A percentile compares a stretch with the other conserved stretches of the same genome.
These are phyloP conservation scores for Condylura cristata DNA, from an alignment of 2,113 vertebrate genomes.

Conservation along the genomic window DNA sequence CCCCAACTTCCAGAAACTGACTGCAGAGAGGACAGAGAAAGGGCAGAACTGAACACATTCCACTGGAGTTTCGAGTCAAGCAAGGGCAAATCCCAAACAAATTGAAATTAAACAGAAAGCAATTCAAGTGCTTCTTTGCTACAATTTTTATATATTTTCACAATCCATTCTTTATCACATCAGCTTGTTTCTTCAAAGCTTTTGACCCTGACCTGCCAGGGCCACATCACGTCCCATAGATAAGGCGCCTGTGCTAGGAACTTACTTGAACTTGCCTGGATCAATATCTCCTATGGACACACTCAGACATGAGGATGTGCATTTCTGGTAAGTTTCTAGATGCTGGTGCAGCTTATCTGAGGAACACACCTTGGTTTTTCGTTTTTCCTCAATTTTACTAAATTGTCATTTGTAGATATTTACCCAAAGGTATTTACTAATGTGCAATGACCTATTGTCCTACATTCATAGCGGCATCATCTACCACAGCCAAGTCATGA, in stretches of 20 bases:
- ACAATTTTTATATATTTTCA: not conserved
- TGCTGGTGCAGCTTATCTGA: not conserved
- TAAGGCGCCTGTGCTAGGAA: not conserved
- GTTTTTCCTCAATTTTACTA: too few relatives aligned
- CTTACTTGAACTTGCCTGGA: not conserved
- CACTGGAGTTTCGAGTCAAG: not conserved
- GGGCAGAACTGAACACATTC: not conserved
- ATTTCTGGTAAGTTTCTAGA: too few relatives aligned
- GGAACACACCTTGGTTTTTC: not conserved
- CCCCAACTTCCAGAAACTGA: not conserved
- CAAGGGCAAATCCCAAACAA: not conserved
- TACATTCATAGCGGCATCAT: too few relatives aligned
- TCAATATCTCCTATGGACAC: not conserved
- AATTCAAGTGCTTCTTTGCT: not conserved
- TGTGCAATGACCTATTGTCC: too few relatives aligned
- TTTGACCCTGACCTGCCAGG: not conserved
- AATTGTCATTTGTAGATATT: too few relatives aligned
- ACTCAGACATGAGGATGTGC: not conserved
- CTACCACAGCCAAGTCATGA: too few relatives aligned
- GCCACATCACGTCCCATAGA: not conserved
- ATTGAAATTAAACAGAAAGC: not conserved
- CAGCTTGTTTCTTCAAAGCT: not conserved
- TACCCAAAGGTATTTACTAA: too few relatives aligned
- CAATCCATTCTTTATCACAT: accelerated
- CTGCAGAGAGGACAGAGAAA: not conserved